Percentiles rank a stretch among this genome's conserved stretches.
phyloP scores from a whole-genome alignment of 2,888 invertebrate genomes.

The Drosophila siamana region DNA sequence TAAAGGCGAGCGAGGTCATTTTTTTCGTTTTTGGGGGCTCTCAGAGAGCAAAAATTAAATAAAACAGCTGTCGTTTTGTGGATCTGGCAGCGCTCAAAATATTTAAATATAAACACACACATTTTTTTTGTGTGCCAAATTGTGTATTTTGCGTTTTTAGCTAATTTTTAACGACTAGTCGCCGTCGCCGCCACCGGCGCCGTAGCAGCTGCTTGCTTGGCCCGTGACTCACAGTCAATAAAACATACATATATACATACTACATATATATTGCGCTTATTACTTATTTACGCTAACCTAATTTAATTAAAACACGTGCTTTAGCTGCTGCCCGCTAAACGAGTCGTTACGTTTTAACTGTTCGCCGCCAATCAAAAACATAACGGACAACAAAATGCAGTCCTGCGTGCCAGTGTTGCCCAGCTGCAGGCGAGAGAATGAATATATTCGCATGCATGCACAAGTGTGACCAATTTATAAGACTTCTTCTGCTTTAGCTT shows the following conservation, averaged over 20 bases:
- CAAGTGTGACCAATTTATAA: background rate
- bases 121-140: constrained; percentile 35
- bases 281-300: constrained; percentile 42
- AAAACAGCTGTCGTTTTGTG: constrained; percentile 52
- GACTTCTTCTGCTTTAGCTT: background rate
- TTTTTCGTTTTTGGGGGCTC: constrained; percentile 32
- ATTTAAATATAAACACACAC: constrained; percentile 55
- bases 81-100: constrained; percentile 26
- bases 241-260: background rate
- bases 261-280: background rate
- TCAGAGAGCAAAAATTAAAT: constrained; percentile 25
- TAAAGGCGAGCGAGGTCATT: constrained; percentile 68
- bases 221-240: constrained; percentile 34
- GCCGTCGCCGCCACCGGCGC: constrained; percentile 25
- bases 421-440: constrained; percentile 7
- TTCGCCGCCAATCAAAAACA: background rate
- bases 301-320: constrained; percentile 67
- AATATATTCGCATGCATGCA: background rate
- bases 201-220: constrained; percentile 35
- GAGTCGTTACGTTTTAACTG: constrained; percentile 1
- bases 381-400: constrained; percentile 15
- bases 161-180: constrained; percentile 44
- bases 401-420: constrained; percentile 36
- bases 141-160: constrained; percentile 53
- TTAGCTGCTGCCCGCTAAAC: background rate